A percentile compares a stretch with the other conserved stretches of the same genome.
Conservation (phyloP, 2,888 invertebrate species). For the Mantis religiosa region DNA sequence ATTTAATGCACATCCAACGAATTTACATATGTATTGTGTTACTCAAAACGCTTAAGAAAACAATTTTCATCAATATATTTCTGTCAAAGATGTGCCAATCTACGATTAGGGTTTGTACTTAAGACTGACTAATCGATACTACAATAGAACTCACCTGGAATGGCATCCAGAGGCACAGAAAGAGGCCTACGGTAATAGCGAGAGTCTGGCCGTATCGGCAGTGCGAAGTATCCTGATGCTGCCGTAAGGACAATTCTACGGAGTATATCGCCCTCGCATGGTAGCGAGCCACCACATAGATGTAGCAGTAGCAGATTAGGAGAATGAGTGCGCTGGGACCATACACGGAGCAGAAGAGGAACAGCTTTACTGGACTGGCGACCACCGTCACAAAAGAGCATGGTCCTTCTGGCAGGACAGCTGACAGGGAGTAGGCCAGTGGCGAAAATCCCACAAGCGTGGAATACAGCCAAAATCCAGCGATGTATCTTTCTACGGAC, state of each 20-base stretch:
- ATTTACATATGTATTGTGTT: too few relatives aligned
- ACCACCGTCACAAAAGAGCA: constrained; percentile 52
- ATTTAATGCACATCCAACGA: too few relatives aligned
- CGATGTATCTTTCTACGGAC: constrained; percentile 54
- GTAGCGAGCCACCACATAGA: constrained; percentile 58
- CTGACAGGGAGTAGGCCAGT: constrained; percentile 46
- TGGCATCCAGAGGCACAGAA: constrained; percentile 58
- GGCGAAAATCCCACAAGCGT: constrained; percentile 54
- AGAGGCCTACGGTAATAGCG: constrained; percentile 59
- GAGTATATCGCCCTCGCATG: constrained; percentile 61
- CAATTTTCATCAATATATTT: too few relatives aligned
- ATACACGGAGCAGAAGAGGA: constrained; percentile 57
- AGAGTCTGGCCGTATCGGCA: constrained; percentile 59
- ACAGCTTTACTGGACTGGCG: constrained; percentile 52
- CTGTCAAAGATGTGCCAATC: too few relatives aligned
- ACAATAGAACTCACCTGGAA: constrained; percentile 48
- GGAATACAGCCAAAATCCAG: constrained; percentile 56
- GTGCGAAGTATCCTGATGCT: constrained; percentile 41
- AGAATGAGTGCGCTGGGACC: constrained; percentile 56
- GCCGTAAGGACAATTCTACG: constrained; percentile 53
- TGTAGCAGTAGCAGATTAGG: constrained; percentile 58
- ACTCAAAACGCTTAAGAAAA: too few relatives aligned
- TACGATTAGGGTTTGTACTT: too few relatives aligned
- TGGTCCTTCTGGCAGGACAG: constrained; percentile 35
- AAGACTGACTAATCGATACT: too few relatives aligned